Base-by-base conservation (phyloP, 2,113 vertebrate species). In the Phylloscopus trochilus region DNA sequence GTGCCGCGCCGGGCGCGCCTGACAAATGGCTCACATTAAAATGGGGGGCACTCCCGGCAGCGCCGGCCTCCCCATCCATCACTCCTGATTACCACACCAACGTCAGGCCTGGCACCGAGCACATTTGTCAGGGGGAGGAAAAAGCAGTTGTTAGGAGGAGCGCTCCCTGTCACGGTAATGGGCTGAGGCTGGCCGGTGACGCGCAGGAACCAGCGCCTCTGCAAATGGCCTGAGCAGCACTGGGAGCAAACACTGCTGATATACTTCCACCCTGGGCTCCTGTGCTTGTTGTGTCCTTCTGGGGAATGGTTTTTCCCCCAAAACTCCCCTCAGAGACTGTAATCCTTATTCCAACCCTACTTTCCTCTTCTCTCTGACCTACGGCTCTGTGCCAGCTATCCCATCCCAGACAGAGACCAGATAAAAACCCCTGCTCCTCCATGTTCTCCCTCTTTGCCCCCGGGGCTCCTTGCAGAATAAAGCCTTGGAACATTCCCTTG, bases 21-120 rank as follows among this genome's bases (percentile, higher is more conserved):
- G 98, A 98, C 98, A 98, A 98, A 98, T 98, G 64, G 93, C 97
- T 97, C 96, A 39, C 98, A 98, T 98, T 98, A 98, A 98, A 98
- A 97, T 44, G 97, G 98, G 98, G 98, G 97, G 97, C 98, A 98
- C 97, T 98, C 98, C 98, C 96, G 97, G 97, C 98, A 97, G 98
- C 96, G 21, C 93, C 92, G 90, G 95, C 97, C 94, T 98, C 98
- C 98, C 98, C 97, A 98, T 99, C 98, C 98, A 98, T 99, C 98
- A 99, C 98, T 98, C 98, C 98, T 98, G 98, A 99, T 99, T 98
- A 98, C 98, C 96, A 98, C 98, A 97, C 98, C 97, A 98, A 98
- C 97, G 97, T 98, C 98, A 98, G 87, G 97, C 88, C 2, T 96
- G 98, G 98, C 98, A 98, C 97, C 78, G 62, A 95, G 97, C 98